These are phyloP conservation scores for Cyclina sinensis DNA, from an alignment of 1,140 invertebrate species.

Conservation along the genomic window DNA sequence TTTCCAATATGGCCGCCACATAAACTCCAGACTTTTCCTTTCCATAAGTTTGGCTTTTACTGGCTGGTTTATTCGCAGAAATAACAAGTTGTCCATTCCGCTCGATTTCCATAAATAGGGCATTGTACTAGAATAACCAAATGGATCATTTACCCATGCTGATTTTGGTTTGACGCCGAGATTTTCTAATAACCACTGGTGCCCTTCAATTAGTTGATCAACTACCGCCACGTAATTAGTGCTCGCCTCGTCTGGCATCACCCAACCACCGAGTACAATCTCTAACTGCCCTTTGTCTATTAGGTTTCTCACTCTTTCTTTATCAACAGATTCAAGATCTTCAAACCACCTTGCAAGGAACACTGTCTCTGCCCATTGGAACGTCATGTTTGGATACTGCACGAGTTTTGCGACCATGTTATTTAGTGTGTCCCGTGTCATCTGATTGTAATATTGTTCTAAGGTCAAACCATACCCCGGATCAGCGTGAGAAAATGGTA, in stretches of 20 bases:
- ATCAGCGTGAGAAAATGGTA: slow-evolving; percentile 99
- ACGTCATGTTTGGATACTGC: slow-evolving; percentile 93
- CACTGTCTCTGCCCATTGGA: slow-evolving; percentile 98
- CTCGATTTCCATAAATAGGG: slow-evolving; percentile 94
- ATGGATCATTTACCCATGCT: slow-evolving; percentile 98
- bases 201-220: slow-evolving; percentile 94
- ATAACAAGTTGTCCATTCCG: slow-evolving; percentile 94
- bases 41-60: slow-evolving; percentile 95
- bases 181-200: slow-evolving; percentile 97
- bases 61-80: slow-evolving; percentile 97
- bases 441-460: slow-evolving; percentile 92
- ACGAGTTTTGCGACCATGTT: slow-evolving; percentile 94
- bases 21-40: slow-evolving; percentile 94
- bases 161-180: slow-evolving; percentile 90
- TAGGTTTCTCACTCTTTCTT: slow-evolving; percentile 89
- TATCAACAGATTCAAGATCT: slow-evolving; percentile 91
- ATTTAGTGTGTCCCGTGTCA: slow-evolving; percentile 95
- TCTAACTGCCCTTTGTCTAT: slow-evolving; percentile 90
- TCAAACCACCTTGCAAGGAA: slow-evolving; percentile 89
- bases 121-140: slow-evolving; percentile 94
- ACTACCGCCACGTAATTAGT: slow-evolving; percentile 93
- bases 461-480: slow-evolving; percentile 89
- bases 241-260: slow-evolving; percentile 93
- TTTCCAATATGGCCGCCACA: slow-evolving; percentile 92
- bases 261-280: slow-evolving; percentile 94